phyloP scores from a whole-genome alignment of 2,113 vertebrate species.

The Scolopax mira region DNA sequence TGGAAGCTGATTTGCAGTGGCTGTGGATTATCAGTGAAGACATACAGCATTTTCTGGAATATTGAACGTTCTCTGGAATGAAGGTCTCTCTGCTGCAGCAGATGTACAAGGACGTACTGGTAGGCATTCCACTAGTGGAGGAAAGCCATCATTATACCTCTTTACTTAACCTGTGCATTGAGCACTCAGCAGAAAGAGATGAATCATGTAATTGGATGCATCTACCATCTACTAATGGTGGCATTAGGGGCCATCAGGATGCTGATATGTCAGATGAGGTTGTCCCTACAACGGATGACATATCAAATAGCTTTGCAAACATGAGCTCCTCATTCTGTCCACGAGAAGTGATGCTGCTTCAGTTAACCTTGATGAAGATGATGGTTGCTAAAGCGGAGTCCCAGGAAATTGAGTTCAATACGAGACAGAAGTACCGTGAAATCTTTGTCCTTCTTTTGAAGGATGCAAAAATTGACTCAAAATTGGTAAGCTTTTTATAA shows the following conservation, averaged over 20 bases:
- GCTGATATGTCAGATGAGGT: neutral
- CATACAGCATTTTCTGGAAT: neutral
- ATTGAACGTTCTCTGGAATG: slow-evolving; percentile 31
- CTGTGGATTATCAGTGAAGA: neutral
- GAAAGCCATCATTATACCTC: slow-evolving; percentile 51
- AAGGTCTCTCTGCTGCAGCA: slow-evolving; percentile 61
- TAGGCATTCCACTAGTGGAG: slow-evolving; percentile 49
- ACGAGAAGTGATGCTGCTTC: slow-evolving; percentile 71
- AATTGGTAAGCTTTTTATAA: slow-evolving; percentile 77
- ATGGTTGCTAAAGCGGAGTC: slow-evolving; percentile 58
- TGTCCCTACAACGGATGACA: neutral
- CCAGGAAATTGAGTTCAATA: neutral
- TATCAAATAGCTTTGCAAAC: neutral
- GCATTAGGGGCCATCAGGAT: neutral
- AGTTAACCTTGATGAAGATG: slow-evolving; percentile 78
- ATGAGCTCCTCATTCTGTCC: neutral
- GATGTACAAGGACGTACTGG: slow-evolving; percentile 69
- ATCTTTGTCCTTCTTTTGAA: slow-evolving; percentile 69
- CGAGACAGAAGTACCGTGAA: slow-evolving; percentile 62
- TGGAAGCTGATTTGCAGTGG: neutral
- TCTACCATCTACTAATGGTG: neutral
- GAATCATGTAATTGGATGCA: neutral
- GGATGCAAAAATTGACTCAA: slow-evolving; percentile 71
- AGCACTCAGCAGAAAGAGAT: neutral
- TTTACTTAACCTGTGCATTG: slow-evolving; percentile 48